Evolutionary conservation across 2,888 invertebrate genomes (phyloP).

Genomic region (Brachyopa scutellaris): DNA sequence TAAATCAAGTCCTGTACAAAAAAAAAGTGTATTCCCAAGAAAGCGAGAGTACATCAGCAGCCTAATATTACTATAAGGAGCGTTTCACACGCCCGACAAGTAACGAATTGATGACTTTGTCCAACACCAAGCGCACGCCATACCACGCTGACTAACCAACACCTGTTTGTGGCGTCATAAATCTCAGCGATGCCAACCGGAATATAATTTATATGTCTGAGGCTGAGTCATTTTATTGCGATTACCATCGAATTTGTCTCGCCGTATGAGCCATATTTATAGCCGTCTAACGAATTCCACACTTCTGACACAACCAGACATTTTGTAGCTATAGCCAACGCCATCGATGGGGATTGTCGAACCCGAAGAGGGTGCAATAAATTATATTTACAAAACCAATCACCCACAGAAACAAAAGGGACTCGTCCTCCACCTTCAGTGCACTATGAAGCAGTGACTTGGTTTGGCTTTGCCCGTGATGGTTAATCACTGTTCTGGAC

Average conservation of each 20-base stretch:
- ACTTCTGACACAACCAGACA: not conserved
- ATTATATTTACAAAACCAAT: slow-evolving; percentile 4
- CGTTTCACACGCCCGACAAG: not conserved
- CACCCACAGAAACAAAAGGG: not conserved
- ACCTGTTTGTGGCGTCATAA: slow-evolving; percentile 31
- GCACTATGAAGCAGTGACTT: not conserved
- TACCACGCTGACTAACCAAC: not conserved
- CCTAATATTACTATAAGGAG: not conserved
- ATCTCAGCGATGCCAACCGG: not conserved
- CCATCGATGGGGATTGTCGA: not conserved
- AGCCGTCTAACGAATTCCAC: not conserved
- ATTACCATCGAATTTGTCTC: slow-evolving; percentile 23
- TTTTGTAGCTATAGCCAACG: not conserved
- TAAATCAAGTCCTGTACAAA: not conserved
- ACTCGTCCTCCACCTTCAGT: not conserved
- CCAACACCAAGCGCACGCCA: too few relatives aligned
- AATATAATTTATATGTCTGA: slow-evolving; percentile 22
- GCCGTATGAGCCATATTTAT: not conserved
- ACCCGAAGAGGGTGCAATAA: slow-evolving; percentile 18
- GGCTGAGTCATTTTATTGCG: slow-evolving; percentile 16
- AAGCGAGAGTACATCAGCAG: not conserved
- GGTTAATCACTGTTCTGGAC: slow-evolving; percentile 26
- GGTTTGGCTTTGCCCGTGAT: not conserved
- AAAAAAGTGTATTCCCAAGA: not conserved
- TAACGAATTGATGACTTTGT: not conserved